Evolutionary conservation across 2,113 vertebrate genomes (phyloP).

Genomic region (Brienomyrus brachyistius): DNA sequence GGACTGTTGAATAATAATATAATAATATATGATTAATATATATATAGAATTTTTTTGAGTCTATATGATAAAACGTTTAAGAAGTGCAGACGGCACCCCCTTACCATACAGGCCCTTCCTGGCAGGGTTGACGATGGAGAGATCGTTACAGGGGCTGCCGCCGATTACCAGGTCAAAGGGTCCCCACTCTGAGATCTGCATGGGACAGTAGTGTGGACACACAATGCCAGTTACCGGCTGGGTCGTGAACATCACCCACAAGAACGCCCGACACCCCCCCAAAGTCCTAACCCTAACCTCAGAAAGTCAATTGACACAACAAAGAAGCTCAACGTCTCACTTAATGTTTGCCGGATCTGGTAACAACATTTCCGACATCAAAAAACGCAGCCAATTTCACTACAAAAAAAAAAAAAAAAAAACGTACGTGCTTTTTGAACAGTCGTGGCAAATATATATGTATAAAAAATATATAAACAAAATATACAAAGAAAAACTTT

Average conservation of each 20-base stretch:
- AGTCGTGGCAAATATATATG: background rate
- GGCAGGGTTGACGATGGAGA: constrained; percentile 83
- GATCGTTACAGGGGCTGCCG: constrained; percentile 85
- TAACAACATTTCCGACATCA: background rate
- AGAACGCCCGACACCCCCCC: background rate
- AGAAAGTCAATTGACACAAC: background rate
- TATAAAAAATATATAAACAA: background rate
- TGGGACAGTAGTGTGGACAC: constrained; percentile 30
- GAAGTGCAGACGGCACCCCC: constrained; percentile 15
- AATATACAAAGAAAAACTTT: background rate
- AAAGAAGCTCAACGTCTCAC: background rate
- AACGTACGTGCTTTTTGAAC: background rate
- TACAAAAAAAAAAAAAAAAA: background rate
- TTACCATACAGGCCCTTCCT: constrained; percentile 88
- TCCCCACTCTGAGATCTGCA: constrained; percentile 86
- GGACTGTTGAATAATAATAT: background rate
- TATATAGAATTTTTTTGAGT: background rate
- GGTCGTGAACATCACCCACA: background rate
- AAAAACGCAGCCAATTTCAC: background rate
- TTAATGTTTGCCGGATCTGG: background rate
- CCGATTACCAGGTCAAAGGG: constrained; percentile 94
- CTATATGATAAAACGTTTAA: background rate
- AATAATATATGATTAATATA: no score
- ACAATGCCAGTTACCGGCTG: constrained; percentile 30
- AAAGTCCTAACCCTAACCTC: background rate